Evolutionary conservation across 2,113 vertebrate species (phyloP).

Genomic region (Dendrocopos noguchii): DNA sequence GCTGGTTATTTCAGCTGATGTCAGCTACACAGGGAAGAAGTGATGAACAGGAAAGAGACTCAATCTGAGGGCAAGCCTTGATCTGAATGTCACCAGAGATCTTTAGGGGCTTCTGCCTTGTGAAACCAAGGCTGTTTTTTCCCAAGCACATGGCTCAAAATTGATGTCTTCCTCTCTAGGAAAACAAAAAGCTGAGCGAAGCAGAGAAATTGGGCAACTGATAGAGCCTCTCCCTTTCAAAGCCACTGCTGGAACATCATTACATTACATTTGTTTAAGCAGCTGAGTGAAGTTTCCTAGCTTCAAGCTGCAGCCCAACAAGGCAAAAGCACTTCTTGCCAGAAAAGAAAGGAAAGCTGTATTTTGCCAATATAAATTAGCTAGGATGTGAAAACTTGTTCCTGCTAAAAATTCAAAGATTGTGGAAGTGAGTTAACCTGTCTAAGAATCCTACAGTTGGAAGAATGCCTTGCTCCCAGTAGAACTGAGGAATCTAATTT

Average conservation of each 20-base stretch:
- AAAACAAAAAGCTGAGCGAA: background rate
- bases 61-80: background rate
- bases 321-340: background rate
- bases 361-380: slow-evolving; percentile 16
- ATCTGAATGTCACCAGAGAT: background rate
- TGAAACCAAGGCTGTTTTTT: background rate
- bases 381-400: background rate
- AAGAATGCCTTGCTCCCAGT: background rate
- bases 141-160: background rate
- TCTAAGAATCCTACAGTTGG: background rate
- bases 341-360: background rate
- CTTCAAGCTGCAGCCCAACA: background rate
- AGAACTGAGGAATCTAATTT: background rate
- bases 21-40: background rate
- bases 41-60: background rate
- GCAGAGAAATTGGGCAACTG: background rate
- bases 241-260: background rate
- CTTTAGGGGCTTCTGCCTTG: background rate
- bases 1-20: background rate
- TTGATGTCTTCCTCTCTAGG: background rate
- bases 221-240: background rate
- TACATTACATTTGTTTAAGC: background rate
- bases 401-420: background rate
- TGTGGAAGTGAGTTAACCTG: background rate
- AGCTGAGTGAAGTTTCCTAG: background rate